Conservation (phyloP, 1,140 invertebrate species). For the Apis florea region DNA sequence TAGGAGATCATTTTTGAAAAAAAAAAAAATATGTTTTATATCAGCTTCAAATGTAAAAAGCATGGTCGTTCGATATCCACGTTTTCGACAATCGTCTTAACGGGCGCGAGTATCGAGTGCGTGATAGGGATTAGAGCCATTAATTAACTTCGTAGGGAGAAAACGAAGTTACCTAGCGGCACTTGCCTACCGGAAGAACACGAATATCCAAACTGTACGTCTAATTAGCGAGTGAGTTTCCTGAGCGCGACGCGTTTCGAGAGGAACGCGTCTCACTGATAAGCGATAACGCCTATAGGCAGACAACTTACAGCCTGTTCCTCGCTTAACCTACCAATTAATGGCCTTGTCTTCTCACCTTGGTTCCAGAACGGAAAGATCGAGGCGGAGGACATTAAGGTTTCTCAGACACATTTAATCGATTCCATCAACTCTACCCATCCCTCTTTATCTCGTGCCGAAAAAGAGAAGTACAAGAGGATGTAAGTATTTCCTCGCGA, state of each 20-base stretch:
- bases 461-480: constrained; percentile 83
- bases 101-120: constrained; percentile 12
- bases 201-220: constrained; percentile 67
- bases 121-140: constrained; percentile 35
- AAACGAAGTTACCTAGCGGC: constrained; percentile 60
- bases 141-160: constrained; percentile 63
- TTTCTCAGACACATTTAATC: constrained; percentile 81
- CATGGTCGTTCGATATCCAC: too few species aligned
- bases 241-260: constrained; percentile 48
- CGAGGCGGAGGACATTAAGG: constrained; percentile 53
- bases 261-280: constrained; percentile 42
- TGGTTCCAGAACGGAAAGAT: constrained; percentile 49
- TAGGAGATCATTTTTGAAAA: too few species aligned
- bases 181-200: constrained; percentile 65
- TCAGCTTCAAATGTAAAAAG: neutral
- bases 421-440: constrained; percentile 83
- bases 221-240: constrained; percentile 67
- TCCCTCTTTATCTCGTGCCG: constrained; percentile 84
- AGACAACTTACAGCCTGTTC: constrained; percentile 31
- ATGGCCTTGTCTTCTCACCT: constrained; percentile 31
- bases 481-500: constrained; percentile 78
- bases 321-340: constrained; percentile 48
- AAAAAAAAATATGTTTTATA: too few species aligned
- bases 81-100: constrained; percentile 6
- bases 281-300: constrained; percentile 56